Base-by-base conservation (phyloP, 2,113 vertebrate species). In the Amphilophus citrinellus region DNA sequence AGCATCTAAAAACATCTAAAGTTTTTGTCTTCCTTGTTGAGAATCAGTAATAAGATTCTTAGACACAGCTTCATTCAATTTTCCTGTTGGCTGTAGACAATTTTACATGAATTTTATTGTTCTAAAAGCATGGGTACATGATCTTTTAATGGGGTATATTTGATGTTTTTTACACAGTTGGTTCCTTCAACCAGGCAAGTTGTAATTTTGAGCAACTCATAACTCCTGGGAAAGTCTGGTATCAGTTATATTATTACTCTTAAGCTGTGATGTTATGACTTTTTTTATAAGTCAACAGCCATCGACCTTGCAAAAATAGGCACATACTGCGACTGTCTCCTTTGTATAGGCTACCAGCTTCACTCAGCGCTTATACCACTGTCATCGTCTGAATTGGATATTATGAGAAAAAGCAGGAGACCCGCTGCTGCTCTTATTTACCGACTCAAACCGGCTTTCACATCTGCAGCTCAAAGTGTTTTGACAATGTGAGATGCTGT, bases 391-490 rank as follows among this genome's bases (percentile, higher is more conserved):
- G 47, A 73, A 73, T 56, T 13, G 53, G 47, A 56, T 56, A 73
- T 73, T 35, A 73, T 73, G 68, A 73, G 47, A 13, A 73, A 56
- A 73, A 32, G 68, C 47, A 56, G 27, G 27, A 4, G 1, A 10
- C 68, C 35, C 27, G 1, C 68, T 53, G 68, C 27, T 56, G 47
- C 47, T 73, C 1, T 56, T 73, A 73, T 73, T 73, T 73, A 73
- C 44, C 18, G 10, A 56, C 68, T 73, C 27, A 32, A 73, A 73
- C 47, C 3, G 6, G 27, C 68, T 73, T 56, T 73, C 68, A 73
- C 68, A 14, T 73, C 68, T 73, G 18, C 47, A 73, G 68, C 47
- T 73, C 68, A 32, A 56, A 73, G 47, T n/a, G 47, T 56, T 73
- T 35, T n/a, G 68, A 73, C 68, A 30, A 17, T 53, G 24, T 7